Conservation (phyloP, 2,797 vertebrate genomes). For the Coccyzus lansbergi region DNA sequence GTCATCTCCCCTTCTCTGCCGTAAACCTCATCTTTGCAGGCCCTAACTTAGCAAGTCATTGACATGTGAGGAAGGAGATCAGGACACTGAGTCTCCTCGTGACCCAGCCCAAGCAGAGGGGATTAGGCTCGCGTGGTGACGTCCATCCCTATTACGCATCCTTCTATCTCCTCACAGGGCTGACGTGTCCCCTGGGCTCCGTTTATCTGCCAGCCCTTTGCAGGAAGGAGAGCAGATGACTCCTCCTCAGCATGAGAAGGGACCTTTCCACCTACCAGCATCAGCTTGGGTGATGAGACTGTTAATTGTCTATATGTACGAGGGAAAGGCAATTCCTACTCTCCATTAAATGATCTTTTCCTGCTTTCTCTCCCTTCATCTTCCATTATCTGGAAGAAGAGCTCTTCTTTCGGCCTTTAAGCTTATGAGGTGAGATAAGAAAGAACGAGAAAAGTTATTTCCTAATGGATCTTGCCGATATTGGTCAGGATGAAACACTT, state of each 20-base stretch:
- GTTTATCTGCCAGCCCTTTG: conserved; percentile 13
- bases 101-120: neutral
- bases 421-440: neutral
- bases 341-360: neutral
- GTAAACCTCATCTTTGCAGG: neutral
- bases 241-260: neutral
- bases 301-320: neutral
- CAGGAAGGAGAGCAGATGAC: neutral
- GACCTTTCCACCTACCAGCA: neutral
- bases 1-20: neutral
- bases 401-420: neutral
- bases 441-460: conserved; percentile 31
- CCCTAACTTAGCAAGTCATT: neutral
- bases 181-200: neutral
- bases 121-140: neutral
- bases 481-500: neutral
- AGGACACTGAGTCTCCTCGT: rapidly evolving
- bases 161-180: neutral
- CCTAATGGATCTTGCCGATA: neutral
- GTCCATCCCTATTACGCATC: rapidly evolving
- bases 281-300: neutral
- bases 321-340: neutral
- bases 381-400: neutral
- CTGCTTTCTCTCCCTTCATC: neutral
- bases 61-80: neutral